Evolutionary conservation across 2,888 invertebrate genomes (phyloP), one percentile per base, ranked within the genome.

Genomic region (Lamellibrachia columna): DNA sequence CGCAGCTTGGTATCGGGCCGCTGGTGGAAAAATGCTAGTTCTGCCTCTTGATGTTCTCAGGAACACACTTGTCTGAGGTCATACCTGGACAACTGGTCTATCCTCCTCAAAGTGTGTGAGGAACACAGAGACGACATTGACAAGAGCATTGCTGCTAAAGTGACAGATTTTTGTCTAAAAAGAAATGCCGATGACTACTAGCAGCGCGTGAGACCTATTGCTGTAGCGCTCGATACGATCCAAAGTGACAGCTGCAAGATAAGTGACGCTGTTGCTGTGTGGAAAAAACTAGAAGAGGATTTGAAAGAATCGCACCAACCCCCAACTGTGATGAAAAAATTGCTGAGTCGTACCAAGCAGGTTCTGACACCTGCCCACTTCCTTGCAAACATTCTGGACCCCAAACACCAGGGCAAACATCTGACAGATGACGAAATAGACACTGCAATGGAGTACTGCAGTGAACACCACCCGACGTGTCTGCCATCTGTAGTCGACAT

Each of bases 151-250:
- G n/a, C 15, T 15, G 15, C 15, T 90, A 90, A 90, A 90, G 90
- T 90, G 15, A n/a, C 15, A 90, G 90, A 90, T 90, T 22, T 90
- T 90, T 1, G 15, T 90, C 90, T 90, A 90, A 90, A 90, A 90
- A 90, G 90, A n/a, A 90, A 90, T 90, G 90, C 90, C n/a, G 90
- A 90, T 22, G 90, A 90, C n/a, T 90, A 90, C n/a, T 90, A 22
- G n/a, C 90, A 90, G n/a, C 15, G 1, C n/a, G 1, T 90, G n/a
- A 90, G n/a, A n/a, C 90, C 90, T 1, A n/a, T 90, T 90, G 15
- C 90, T 90, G n/a, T 22, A 90, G 90, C 90, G 15, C n/a, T 90
- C 40, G 40, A 90, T n/a, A 90, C n/a, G 15, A 90, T 90, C 15
- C 90, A 90, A 90, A n/a, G 90, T 15, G 90, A 90, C 90, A 22